Base-by-base conservation (phyloP, 2,888 invertebrate species). In the Phyllotreta cruciferae region DNA sequence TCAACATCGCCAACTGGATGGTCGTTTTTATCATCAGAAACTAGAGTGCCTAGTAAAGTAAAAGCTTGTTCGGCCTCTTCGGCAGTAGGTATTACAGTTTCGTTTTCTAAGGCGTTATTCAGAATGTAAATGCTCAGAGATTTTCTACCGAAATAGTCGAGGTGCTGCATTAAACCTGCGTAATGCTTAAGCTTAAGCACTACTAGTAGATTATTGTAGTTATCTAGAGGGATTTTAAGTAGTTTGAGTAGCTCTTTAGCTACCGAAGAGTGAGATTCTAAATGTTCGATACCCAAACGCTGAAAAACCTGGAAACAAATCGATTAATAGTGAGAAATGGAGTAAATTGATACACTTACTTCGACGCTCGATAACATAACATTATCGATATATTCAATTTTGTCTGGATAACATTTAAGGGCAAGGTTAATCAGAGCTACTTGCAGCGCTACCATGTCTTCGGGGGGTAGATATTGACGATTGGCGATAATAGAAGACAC, bases 401-500 rank as follows among this genome's bases (percentile, higher is more conserved):
- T 87, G 77, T 96, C 94, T 0, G 96, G 94, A 82, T 99, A 99
- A 78, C 98, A 98, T 76, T 97, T 95, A 75, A 98, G 91, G 0
- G 98, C 97, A 67, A 99, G 83, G 81, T 95, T 96, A 60, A 98
- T 89, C 47, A 99, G 83, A 5, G 98, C 93, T 58, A 98, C 94
- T 85, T 99, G 97, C 60, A 99, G 85, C 6, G 97, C 91, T 11
- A 99, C 90, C 78, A 96, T 95, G 81, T 99, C 98, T 82, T 99
- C 98, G 14, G 93, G 82, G 0, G 97, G 94, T 91, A 99, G 94
- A 79, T 98, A 95, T 64, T 91, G 91, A 47, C 98, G 90, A 66
- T 91, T 94, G 88, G 95, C 82, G 66, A 98, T 96, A 71, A 98
- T 96, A 63, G 92, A 91, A 0, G 96, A 94, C 3, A 98, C 95